Evolutionary conservation across 2,888 invertebrate species (phyloP).

Genomic region (Tuberolachnus salignus): DNA sequence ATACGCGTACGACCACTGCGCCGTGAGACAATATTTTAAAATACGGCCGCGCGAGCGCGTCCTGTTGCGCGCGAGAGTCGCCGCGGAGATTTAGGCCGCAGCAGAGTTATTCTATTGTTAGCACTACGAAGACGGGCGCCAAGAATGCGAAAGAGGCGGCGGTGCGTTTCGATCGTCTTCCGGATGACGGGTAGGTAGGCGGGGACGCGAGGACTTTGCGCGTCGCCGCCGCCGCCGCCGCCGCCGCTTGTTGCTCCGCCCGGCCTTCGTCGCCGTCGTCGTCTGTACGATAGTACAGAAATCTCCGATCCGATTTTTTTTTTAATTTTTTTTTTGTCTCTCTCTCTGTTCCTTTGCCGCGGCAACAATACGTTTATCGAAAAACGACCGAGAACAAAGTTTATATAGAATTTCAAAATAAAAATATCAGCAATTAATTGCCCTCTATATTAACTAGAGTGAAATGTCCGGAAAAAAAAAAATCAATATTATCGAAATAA

Average conservation of each 20-base stretch:
- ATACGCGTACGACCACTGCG: too few species aligned
- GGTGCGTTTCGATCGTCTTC: constrained; percentile 17
- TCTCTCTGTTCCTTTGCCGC: too few species aligned
- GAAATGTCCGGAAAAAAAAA: too few species aligned
- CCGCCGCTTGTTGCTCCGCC: not conserved
- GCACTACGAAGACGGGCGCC: constrained; percentile 24
- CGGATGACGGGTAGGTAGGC: not conserved
- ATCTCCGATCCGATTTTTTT: not conserved
- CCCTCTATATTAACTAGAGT: too few species aligned
- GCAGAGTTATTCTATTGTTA: constrained; percentile 47
- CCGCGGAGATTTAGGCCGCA: constrained; percentile 35
- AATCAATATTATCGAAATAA: too few species aligned
- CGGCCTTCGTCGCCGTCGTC: too few species aligned
- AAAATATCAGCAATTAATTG: too few species aligned
- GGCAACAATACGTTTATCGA: too few species aligned
- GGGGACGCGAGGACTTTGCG: not conserved
- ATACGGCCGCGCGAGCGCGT: not conserved
- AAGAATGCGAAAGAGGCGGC: constrained; percentile 44
- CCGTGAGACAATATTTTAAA: not conserved
- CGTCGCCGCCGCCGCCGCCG: not conserved
- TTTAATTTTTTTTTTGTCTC: too few species aligned
- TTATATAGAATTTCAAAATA: too few species aligned
- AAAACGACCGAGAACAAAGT: too few species aligned
- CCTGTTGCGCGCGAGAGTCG: constrained; percentile 19
- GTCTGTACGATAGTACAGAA: too few species aligned